These are phyloP conservation scores for Paelopatides confundens DNA, from an alignment of 53 echinoderm and acorn worm species.

Conservation along the genomic window DNA sequence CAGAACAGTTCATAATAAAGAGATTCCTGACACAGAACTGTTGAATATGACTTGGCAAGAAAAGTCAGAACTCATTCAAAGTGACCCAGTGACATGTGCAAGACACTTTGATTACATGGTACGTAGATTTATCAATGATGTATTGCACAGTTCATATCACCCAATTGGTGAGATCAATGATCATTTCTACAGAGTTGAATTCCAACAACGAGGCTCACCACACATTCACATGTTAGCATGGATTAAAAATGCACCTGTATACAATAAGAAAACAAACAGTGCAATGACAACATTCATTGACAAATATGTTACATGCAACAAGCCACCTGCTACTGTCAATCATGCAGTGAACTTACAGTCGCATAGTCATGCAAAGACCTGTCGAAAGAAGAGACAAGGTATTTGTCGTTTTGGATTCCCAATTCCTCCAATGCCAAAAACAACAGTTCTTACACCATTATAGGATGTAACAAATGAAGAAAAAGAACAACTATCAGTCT, in stretches of 20 bases:
- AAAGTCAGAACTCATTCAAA: conserved; percentile 50
- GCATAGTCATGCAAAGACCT: conserved; percentile 54
- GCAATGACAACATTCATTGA: background rate
- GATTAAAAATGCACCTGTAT: conserved; percentile 35
- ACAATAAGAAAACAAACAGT: background rate
- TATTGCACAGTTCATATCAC: conserved; percentile 38
- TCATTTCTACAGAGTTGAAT: conserved; percentile 45
- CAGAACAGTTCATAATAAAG: conserved; percentile 13
- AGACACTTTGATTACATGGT: conserved; percentile 54
- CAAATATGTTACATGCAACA: conserved; percentile 9
- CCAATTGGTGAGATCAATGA: conserved; percentile 55
- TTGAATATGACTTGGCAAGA: conserved; percentile 36
- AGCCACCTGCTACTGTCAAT: background rate
- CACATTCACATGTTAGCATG: conserved; percentile 45
- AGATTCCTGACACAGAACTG: conserved; percentile 19
- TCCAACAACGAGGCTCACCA: conserved; percentile 63
- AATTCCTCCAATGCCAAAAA: conserved; percentile 36
- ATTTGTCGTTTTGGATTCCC: conserved; percentile 29
- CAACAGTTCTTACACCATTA: conserved; percentile 21
- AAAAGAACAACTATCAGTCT: background rate
- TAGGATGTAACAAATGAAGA: background rate
- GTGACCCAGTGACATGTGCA: conserved; percentile 61
- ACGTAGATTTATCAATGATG: conserved; percentile 30
- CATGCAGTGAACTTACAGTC: background rate
- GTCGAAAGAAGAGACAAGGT: conserved; percentile 39